Base-by-base conservation (phyloP, 2,797 vertebrate genomes). In the Halcyon smyrnensis region DNA sequence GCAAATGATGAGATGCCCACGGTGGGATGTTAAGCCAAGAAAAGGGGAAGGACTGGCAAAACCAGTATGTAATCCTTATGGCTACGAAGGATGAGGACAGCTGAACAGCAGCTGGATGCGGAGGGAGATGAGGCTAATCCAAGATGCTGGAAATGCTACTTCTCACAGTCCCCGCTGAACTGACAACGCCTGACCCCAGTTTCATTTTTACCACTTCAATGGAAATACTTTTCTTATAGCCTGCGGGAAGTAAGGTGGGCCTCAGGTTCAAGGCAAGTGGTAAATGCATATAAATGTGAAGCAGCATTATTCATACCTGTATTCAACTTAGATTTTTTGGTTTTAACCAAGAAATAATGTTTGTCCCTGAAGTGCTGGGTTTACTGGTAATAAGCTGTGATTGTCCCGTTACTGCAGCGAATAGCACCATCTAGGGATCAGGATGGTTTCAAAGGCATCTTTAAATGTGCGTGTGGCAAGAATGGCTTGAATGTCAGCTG, bases 401-500 rank as follows among this genome's bases (percentile, higher is more conserved):
- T 2, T 46, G 60, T 79, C 76, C 78, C 3, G 0, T 86, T 94
- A 3, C 79, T 18, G 77, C 73, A 93, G 96, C 28, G 64, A 75
- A 94, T 24, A 96, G 95, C 94, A 92, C 94, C 96, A 96, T 79
- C 95, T 96, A 95, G 96, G 86, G 95, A 94, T 78, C 59, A 68
- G 89, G 48, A 94, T 37, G 87, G 11, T 56, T 60, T 76, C 5
- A 19, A 82, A 85, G 43, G 6, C 9, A 20, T 20, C 41, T 37
- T 15, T 67, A 25, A 24, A 41, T 2, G 37, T 9, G 11, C 9
- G 23, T 23, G 0, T 19, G 39, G 20, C 62, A 25, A 46, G 37
- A 28, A 16, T 18, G 39, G 16, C 50, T 67, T 45, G 12, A 39
- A 8, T 23, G 37, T 43, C 59, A 59, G 46, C 45, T 37, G 8